These are phyloP conservation scores for Cremastinae sp. DNA, from an alignment of 2,888 invertebrate species.

Conservation along the genomic window DNA sequence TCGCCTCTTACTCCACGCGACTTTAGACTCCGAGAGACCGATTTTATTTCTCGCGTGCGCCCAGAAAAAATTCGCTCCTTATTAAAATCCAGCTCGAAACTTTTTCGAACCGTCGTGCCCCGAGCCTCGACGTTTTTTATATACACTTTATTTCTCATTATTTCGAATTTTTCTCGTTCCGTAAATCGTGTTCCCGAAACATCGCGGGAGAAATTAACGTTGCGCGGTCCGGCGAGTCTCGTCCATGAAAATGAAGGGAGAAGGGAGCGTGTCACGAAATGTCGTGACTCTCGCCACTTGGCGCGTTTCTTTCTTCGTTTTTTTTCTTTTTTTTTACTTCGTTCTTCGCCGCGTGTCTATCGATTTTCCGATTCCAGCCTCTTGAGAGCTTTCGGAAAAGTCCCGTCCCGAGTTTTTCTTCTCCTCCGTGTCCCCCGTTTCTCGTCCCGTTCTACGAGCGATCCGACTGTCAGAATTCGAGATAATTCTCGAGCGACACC, in stretches of 20 bases:
- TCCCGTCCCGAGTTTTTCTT: not conserved
- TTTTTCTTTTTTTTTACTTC: slow-evolving; percentile 5
- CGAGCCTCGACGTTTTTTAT: slow-evolving; percentile 15
- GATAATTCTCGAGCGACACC: too few species aligned
- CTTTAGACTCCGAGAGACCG: too few species aligned
- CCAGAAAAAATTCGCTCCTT: slow-evolving; percentile 1
- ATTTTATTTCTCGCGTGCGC: slow-evolving; percentile 4
- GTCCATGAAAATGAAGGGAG: not conserved
- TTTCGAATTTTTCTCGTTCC: slow-evolving; percentile 7
- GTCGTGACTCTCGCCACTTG: slow-evolving; percentile 63
- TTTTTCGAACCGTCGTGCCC: slow-evolving; percentile 27
- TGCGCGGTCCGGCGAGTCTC: slow-evolving; percentile 18
- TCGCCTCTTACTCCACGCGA: too few species aligned
- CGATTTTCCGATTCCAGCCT: slow-evolving; percentile 54
- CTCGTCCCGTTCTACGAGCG: too few species aligned
- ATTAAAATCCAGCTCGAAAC: slow-evolving; percentile 41
- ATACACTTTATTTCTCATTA: not conserved
- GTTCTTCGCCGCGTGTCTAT: slow-evolving; percentile 44
- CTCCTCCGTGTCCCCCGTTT: not conserved
- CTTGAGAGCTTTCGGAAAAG: slow-evolving; percentile 12
- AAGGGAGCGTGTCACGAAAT: slow-evolving; percentile 60
- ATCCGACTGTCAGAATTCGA: not conserved
- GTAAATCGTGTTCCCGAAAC: slow-evolving; percentile 12
- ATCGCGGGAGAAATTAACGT: slow-evolving; percentile 57
- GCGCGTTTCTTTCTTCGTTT: slow-evolving; percentile 23